Conservation (phyloP, 2,888 invertebrate genomes). For the Drosophila paranaensis region DNA sequence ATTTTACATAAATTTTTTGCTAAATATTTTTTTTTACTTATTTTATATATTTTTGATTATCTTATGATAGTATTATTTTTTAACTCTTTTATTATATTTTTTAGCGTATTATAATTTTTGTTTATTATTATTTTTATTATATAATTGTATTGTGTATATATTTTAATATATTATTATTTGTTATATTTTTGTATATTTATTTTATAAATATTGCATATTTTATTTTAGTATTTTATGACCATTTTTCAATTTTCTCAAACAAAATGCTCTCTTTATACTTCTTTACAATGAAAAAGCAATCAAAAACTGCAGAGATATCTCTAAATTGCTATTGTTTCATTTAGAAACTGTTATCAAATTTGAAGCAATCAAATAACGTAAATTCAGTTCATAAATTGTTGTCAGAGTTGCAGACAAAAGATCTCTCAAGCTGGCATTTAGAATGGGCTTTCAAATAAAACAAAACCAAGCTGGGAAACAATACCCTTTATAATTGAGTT, state of each 20-base stretch:
- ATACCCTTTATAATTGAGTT: slow-evolving; percentile 27
- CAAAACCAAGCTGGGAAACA: slow-evolving; percentile 14
- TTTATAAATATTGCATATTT: neutral
- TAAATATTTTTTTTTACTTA: neutral
- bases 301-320: neutral
- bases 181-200: neutral
- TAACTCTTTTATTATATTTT: neutral
- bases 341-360: neutral
- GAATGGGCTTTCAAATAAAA: neutral
- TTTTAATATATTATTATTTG: neutral
- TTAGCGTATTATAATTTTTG: neutral
- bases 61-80: neutral
- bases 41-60: neutral
- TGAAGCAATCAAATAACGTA: neutral
- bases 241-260: no score
- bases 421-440: slow-evolving; percentile 14
- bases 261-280: neutral
- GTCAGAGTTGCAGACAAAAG: neutral
- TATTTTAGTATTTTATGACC: neutral
- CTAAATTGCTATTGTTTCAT: neutral
- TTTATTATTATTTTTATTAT: neutral
- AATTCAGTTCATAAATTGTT: slow-evolving; percentile 13
- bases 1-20: neutral
- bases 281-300: neutral
- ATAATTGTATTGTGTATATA: neutral